Percentiles rank a stretch among this genome's conserved stretches.
Conservation (phyloP, 1,140 invertebrate species). For the Atta texana region DNA sequence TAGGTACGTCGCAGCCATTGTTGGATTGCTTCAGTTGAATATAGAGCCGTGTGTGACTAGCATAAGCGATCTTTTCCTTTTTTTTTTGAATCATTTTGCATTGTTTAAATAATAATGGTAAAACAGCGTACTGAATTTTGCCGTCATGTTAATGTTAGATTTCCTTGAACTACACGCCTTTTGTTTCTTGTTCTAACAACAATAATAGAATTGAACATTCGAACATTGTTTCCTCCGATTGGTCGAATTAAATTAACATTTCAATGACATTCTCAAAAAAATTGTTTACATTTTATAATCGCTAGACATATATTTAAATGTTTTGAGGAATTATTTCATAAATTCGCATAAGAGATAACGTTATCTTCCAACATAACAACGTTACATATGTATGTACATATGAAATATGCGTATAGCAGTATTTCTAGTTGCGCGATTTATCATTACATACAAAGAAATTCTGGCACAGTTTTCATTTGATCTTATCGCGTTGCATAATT, state of each 20-base stretch:
- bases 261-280: neutral
- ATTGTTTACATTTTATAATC: neutral
- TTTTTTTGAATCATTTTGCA: neutral
- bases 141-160: neutral
- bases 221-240: neutral
- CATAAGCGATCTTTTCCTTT: neutral
- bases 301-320: neutral
- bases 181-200: neutral
- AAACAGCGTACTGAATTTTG: constrained; percentile 6
- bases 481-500: constrained; percentile 49
- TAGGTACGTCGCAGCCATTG: constrained; percentile 74
- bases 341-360: constrained; percentile 14
- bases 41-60: constrained; percentile 25
- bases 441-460: constrained; percentile 44
- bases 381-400: neutral
- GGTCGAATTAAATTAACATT: neutral
- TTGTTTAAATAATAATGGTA: constrained; percentile 3
- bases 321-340: constrained; percentile 4
- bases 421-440: constrained; percentile 22
- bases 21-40: constrained; percentile 70
- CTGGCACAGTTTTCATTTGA: constrained; percentile 40
- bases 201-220: constrained; percentile 23
- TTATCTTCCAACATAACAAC: neutral
- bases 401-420: neutral
- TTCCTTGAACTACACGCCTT: neutral